phyloP scores from a whole-genome alignment of 2,113 vertebrate species.

The Paramormyrops kingsleyae region DNA sequence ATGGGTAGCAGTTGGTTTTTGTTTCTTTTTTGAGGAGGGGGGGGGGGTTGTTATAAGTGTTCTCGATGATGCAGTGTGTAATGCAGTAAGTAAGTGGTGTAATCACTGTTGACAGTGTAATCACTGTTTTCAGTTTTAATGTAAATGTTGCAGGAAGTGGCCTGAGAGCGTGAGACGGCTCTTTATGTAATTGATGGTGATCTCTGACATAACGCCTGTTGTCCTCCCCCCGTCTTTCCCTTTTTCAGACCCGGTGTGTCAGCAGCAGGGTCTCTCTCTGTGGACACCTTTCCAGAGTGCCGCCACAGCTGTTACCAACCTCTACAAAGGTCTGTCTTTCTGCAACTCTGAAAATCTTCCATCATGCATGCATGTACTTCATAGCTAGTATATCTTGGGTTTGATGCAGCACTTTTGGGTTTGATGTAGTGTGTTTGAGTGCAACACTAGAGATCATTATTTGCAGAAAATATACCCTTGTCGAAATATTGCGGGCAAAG shows the following conservation, averaged over 20 bases:
- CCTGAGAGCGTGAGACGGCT: neutral
- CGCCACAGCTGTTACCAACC: slow-evolving; percentile 94
- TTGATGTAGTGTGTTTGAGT: neutral
- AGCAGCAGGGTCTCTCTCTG: slow-evolving; percentile 93
- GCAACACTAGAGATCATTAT: neutral
- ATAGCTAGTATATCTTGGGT: neutral
- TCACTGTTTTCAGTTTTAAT: neutral
- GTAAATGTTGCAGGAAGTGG: neutral
- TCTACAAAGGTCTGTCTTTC: slow-evolving; percentile 79
- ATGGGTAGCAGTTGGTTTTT: neutral
- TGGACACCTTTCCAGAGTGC: slow-evolving; percentile 98
- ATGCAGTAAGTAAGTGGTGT: neutral
- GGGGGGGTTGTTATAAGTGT: neutral
- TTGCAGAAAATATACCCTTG: neutral
- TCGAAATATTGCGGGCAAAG: neutral
- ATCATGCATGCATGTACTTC: neutral
- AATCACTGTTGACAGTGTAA: neutral
- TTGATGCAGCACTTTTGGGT: neutral
- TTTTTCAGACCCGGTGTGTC: slow-evolving; percentile 86
- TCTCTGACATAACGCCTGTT: slow-evolving; percentile 7
- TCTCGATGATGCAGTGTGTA: neutral
- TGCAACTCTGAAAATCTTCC: neutral
- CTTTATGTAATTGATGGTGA: neutral
- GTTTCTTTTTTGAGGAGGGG: neutral
- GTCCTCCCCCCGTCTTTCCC: slow-evolving; percentile 5